Evolutionary conservation across 2,797 vertebrate genomes (phyloP).

Genomic region (Apogon hyalosoma): DNA sequence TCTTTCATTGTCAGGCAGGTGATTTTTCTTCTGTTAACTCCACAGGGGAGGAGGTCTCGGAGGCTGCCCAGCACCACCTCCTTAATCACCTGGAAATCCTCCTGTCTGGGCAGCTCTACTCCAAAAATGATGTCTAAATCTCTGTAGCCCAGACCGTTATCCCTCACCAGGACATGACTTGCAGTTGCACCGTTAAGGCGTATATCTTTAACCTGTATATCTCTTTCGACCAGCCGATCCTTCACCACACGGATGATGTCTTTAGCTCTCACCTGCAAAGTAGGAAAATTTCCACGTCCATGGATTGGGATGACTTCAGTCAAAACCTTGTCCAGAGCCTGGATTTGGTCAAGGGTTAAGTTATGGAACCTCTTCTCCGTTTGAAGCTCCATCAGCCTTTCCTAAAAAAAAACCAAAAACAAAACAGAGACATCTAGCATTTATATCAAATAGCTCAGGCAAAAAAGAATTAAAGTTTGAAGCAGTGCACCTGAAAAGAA

Average conservation of each 20-base stretch:
- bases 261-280: slow-evolving; percentile 93
- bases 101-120: slow-evolving; percentile 90
- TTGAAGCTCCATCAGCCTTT: slow-evolving; percentile 68
- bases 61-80: slow-evolving; percentile 93
- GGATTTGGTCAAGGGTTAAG: slow-evolving; percentile 92
- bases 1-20: slow-evolving; percentile 95
- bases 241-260: slow-evolving; percentile 93
- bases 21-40: slow-evolving; percentile 95
- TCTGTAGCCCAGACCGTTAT: slow-evolving; percentile 91
- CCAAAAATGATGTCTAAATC: slow-evolving; percentile 97
- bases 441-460: slow-evolving; percentile 30
- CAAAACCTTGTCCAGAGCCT: slow-evolving; percentile 92
- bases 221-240: slow-evolving; percentile 88
- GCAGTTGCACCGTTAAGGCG: slow-evolving; percentile 95
- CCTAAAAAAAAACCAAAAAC: slow-evolving; percentile 55
- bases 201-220: slow-evolving; percentile 91
- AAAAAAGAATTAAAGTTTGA: background rate
- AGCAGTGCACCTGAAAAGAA: slow-evolving; percentile 7
- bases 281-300: slow-evolving; percentile 96
- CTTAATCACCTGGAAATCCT: slow-evolving; percentile 95
- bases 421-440: slow-evolving; percentile 29
- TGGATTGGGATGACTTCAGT: slow-evolving; percentile 94
- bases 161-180: slow-evolving; percentile 92
- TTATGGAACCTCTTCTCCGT: slow-evolving; percentile 87
- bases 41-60: slow-evolving; percentile 83